Evolutionary conservation across 2,888 invertebrate species (phyloP).

Genomic region (Drosophila niveifrons): DNA sequence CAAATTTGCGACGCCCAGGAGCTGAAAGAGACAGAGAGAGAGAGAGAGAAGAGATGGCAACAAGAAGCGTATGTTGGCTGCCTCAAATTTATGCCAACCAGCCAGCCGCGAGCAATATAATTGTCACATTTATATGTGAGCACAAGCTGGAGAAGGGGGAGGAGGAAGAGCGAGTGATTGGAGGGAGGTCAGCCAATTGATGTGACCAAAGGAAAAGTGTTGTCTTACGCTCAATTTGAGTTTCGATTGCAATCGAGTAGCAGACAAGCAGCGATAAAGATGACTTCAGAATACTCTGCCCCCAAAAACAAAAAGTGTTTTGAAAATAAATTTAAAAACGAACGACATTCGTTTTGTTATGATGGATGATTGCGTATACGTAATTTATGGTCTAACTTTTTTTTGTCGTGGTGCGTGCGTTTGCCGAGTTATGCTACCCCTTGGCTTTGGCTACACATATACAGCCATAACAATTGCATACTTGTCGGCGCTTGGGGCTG

Average conservation of each 20-base stretch:
- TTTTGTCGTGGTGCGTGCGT: conserved; percentile 8
- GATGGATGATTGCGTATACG: conserved; percentile 32
- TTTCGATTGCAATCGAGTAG: conserved; percentile 64
- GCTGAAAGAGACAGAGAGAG: background rate
- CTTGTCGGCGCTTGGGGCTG: conserved; percentile 63
- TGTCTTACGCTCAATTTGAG: conserved; percentile 75
- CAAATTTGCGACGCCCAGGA: conserved; percentile 70
- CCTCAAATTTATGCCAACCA: conserved; percentile 58
- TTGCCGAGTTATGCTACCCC: conserved; percentile 29
- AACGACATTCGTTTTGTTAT: background rate
- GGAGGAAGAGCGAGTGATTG: background rate
- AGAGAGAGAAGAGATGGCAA: background rate
- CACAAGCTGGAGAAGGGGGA: background rate
- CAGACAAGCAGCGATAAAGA: background rate
- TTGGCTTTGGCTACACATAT: too few relatives aligned
- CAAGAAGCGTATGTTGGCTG: conserved; percentile 41
- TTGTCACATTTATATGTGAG: conserved; percentile 66
- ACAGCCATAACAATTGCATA: conserved; percentile 70
- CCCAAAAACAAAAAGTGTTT: background rate
- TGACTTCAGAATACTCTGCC: conserved; percentile 1
- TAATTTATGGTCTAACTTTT: conserved; percentile 8
- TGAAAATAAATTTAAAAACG: background rate
- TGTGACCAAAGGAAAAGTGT: conserved; percentile 51
- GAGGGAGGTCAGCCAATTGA: conserved; percentile 47
- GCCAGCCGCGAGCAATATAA: conserved; percentile 64